Evolutionary conservation across 2,888 invertebrate species (phyloP).

Genomic region (Branchellion lobata): DNA sequence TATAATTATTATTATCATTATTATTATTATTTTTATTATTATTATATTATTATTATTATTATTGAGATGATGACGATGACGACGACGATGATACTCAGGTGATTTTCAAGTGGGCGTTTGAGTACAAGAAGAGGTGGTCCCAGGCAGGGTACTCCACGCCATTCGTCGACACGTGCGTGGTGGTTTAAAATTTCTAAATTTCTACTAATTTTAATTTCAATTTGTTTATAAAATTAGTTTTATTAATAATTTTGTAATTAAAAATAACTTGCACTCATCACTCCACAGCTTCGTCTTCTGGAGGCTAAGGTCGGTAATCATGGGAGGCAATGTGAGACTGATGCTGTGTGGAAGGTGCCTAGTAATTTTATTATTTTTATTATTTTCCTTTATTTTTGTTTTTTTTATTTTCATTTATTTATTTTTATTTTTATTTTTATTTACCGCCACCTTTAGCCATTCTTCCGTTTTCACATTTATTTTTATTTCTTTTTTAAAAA

Average conservation of each 20-base stretch:
- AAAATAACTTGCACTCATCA: not conserved
- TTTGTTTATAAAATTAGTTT: not conserved
- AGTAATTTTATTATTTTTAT: not conserved
- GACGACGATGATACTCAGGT: slow-evolving; percentile 57
- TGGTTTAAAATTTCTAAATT: not conserved
- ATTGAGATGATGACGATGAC: no score
- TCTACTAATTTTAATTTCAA: not conserved
- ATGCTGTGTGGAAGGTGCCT: slow-evolving; percentile 76
- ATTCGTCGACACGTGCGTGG: slow-evolving; percentile 61
- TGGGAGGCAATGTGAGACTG: slow-evolving; percentile 82
- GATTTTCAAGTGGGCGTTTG: slow-evolving; percentile 88
- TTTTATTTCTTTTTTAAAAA: no score
- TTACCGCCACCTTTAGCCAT: no score
- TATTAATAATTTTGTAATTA: not conserved
- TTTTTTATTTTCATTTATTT: no score
- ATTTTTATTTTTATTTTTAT: no score
- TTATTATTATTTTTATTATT: no score
- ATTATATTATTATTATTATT: no score
- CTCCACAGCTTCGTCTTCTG: slow-evolving; percentile 68
- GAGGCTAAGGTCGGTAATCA: slow-evolving; percentile 69
- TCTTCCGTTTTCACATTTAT: no score
- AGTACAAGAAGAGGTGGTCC: slow-evolving; percentile 85
- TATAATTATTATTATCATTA: no score
- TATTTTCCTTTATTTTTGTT: no score
- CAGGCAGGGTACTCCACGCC: slow-evolving; percentile 67